Base-by-base conservation (phyloP, 37 sponge, comb jelly and placozoan species). In the Beroe forskalii region DNA sequence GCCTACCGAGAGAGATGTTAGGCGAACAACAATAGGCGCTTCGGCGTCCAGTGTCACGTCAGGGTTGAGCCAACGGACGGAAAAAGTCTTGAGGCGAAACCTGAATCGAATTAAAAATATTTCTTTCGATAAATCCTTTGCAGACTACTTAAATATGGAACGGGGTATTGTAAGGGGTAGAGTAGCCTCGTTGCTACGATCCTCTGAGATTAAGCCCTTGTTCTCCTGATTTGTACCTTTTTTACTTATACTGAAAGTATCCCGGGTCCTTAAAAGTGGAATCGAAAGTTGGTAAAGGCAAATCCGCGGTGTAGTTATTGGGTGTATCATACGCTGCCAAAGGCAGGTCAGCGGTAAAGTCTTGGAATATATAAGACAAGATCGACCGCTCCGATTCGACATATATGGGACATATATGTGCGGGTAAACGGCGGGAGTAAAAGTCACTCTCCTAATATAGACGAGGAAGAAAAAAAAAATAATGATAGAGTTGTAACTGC, bases 131-230 rank as follows among this genome's bases (percentile, higher is more conserved):
- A 31, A 31, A n/a, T 64, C 6, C 20, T 25, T n/a, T 25, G 28
- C 4, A 27, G 6, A 27, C 24, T 12, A 14, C 67, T 64, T 27
- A n/a, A n/a, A n/a, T n/a, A n/a, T n/a, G n/a, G n/a, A n/a, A n/a
- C n/a, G 94, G 92, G 94, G 94, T 93, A 93, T 93, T 93, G 94
- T 93, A 93, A 93, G 92, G 41, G 90, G 92, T 92, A 92, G 94
- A 93, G 94, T 93, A 91, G 94, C 91, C 94, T 92, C 89, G 91
- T 89, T 93, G 92, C 67, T 93, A 93, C 94, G 94, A 93, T 93
- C 92, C 90, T 33, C 94, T 93, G 94, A 94, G 92, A 92, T 92
- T 92, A 92, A 92, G 92, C 92, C 92, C 55, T 92, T 76, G 86
- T 76, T 76, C 86, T 76, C 40, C 48, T 42, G 86, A 76, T 76